Percentiles rank a stretch among this genome's conserved stretches.
Conservation (phyloP, 92 coral and sea anemone genomes). For the Muricea muricata region DNA sequence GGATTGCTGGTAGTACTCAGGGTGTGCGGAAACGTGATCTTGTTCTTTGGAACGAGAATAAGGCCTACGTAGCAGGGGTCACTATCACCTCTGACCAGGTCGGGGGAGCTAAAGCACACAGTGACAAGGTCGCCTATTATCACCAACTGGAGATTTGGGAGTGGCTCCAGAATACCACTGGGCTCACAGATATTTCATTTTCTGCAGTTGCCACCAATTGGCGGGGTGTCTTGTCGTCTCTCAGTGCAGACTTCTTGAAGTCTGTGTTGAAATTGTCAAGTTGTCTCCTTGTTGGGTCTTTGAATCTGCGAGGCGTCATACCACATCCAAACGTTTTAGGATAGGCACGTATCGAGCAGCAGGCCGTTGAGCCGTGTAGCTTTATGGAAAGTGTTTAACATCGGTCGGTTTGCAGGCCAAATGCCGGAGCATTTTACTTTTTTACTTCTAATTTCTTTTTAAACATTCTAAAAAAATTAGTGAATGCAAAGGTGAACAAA, state of each 20-base stretch:
- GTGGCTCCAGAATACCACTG: background rate
- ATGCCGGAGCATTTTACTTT: background rate
- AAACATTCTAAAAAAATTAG: too few species aligned
- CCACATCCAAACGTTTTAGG: background rate
- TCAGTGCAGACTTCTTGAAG: background rate
- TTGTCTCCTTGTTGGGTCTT: background rate
- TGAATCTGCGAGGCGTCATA: background rate
- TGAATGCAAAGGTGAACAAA: background rate
- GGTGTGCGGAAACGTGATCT: conserved; percentile 48
- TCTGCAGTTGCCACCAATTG: conserved; percentile 39
- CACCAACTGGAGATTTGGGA: too few species aligned
- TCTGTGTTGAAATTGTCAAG: background rate
- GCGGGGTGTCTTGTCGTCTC: conserved; percentile 28
- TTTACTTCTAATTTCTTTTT: background rate
- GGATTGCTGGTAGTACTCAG: background rate
- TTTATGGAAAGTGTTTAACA: background rate
- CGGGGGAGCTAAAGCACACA: conserved; percentile 19
- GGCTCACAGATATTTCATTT: background rate
- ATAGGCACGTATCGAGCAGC: background rate
- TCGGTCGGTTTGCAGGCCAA: conserved; percentile 9
- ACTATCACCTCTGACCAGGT: conserved; percentile 39
- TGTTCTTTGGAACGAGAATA: conserved; percentile 1
- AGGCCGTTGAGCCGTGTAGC: background rate
- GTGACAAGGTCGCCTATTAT: conserved; percentile 37
- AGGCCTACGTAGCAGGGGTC: conserved; percentile 25